Evolutionary conservation across 2,113 vertebrate species (phyloP).

Genomic region (Willisornis vidua): DNA sequence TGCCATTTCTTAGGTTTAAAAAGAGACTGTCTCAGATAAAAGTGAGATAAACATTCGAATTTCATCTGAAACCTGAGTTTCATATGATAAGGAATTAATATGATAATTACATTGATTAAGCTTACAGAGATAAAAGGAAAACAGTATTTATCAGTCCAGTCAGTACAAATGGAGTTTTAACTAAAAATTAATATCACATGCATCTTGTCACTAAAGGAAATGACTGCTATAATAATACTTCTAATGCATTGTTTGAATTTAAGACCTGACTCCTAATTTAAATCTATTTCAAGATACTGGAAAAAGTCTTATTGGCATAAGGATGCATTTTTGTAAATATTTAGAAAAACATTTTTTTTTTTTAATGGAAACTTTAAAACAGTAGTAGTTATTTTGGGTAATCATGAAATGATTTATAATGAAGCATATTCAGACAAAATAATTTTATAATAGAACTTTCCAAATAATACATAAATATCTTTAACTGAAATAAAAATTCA

Average conservation of each 20-base stretch:
- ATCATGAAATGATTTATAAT: neutral
- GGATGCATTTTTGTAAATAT: neutral
- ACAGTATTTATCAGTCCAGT: neutral
- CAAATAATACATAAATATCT: neutral
- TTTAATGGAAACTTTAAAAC: neutral
- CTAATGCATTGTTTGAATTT: neutral
- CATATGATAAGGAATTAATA: neutral
- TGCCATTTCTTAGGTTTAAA: neutral
- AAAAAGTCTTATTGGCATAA: neutral
- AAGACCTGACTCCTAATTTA: neutral
- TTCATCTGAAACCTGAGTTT: neutral
- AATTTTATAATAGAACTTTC: neutral
- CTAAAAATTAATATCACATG: neutral
- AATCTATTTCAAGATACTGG: neutral
- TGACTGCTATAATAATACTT: neutral
- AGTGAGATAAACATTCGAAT: neutral
- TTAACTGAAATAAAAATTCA: neutral
- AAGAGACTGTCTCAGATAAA: neutral
- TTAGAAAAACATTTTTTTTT: neutral
- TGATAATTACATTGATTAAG: neutral
- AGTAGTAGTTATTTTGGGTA: neutral
- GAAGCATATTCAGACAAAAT: neutral
- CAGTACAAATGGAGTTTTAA: neutral
- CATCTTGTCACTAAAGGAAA: neutral
- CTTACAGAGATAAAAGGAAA: neutral